A percentile compares a stretch with the other conserved stretches of the same genome.
phyloP scores from a whole-genome alignment of 1,140 invertebrate species.

The Dreissena rostriformis region DNA sequence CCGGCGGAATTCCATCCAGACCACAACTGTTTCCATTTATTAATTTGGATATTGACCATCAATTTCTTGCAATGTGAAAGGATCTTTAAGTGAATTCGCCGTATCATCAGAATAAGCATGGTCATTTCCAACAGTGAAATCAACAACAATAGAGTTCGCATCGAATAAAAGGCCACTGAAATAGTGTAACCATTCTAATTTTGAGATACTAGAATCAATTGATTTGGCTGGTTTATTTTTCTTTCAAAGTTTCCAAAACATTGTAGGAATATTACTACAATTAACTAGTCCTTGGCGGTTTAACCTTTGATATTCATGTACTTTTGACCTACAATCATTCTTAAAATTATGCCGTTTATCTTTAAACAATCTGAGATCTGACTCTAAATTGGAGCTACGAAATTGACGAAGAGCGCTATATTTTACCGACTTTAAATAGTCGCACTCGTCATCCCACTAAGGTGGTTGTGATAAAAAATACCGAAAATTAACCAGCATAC shows the following conservation, averaged over 20 bases:
- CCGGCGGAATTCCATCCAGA: conserved; percentile 16
- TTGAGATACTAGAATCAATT: neutral
- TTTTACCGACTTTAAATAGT: too few species aligned
- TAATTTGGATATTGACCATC: neutral
- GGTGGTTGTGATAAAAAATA: too few species aligned
- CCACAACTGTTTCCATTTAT: conserved; percentile 23
- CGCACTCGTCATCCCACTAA: too few species aligned
- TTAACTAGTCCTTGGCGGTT: neutral
- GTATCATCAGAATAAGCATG: neutral
- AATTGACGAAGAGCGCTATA: too few species aligned
- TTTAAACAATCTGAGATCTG: conserved; percentile 7
- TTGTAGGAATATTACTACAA: conserved; percentile 6
- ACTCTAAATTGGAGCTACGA: neutral
- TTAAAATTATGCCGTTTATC: conserved; percentile 18
- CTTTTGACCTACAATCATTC: neutral
- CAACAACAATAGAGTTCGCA: neutral
- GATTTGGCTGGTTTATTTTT: conserved; percentile 1
- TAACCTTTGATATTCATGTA: neutral
- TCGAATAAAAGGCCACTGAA: neutral
- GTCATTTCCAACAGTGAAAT: neutral
- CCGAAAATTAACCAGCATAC: neutral
- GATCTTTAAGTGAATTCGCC: neutral
- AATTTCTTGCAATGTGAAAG: conserved; percentile 19
- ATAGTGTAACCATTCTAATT: neutral
- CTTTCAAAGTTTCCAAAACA: conserved; percentile 1